Conservation (phyloP, 2,113 vertebrate genomes). For the Zosterops hypoxanthus region DNA sequence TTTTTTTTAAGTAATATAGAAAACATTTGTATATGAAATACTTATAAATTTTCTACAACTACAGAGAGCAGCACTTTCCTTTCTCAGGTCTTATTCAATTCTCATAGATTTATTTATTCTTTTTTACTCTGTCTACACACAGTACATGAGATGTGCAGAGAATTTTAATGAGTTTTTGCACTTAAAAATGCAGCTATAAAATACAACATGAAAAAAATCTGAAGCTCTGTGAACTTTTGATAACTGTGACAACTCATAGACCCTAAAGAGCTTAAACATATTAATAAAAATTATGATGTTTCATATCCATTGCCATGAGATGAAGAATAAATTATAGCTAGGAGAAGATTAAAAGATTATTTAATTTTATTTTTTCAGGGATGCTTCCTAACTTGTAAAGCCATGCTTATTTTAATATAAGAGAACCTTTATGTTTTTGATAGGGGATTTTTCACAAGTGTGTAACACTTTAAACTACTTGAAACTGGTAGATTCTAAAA, state of each 20-base stretch:
- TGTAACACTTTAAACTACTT: not conserved
- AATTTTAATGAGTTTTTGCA: conserved; percentile 23
- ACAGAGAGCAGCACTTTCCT: not conserved
- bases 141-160: not conserved
- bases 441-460: not conserved
- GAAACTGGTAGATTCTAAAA: not conserved
- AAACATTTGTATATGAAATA: conserved; percentile 42
- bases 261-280: not conserved
- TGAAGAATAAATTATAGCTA: not conserved
- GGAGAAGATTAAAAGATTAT: not conserved
- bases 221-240: not conserved
- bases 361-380: not conserved
- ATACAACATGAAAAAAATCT: not conserved
- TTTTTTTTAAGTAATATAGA: conserved; percentile 35
- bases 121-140: not conserved
- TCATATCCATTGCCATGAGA: not conserved
- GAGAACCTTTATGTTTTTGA: not conserved
- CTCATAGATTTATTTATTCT: not conserved
- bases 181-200: not conserved
- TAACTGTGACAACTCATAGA: not conserved
- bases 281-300: not conserved
- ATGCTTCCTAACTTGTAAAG: not conserved
- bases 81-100: not conserved
- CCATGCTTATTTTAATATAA: not conserved
- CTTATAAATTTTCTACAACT: not conserved